A percentile compares a stretch with the other conserved stretches of the same genome.
Conservation (phyloP, 2,888 invertebrate genomes). For the Chrysolina oricalcia region DNA sequence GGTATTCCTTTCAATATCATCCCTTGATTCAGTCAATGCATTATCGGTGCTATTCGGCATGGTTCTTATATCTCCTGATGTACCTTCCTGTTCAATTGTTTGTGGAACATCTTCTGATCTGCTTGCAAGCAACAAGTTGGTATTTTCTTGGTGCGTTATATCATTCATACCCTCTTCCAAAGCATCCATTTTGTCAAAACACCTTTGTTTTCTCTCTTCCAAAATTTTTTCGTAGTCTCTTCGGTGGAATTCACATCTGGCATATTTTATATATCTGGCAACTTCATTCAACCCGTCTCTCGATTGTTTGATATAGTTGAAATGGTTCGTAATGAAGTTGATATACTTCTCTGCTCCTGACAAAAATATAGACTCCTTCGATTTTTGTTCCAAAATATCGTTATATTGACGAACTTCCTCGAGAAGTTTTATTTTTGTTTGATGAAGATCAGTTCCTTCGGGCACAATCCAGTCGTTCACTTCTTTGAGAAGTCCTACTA, state of each 20-base stretch:
- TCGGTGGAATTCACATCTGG: not conserved
- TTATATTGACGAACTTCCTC: conserved; percentile 54
- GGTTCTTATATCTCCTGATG: not conserved
- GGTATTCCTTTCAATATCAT: not conserved
- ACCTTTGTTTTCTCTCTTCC: not conserved
- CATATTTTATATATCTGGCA: not conserved
- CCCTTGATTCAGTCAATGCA: not conserved
- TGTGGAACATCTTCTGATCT: not conserved
- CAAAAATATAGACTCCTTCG: conserved; percentile 46
- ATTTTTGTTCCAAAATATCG: conserved; percentile 54
- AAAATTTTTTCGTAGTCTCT: not conserved
- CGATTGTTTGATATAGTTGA: not conserved
- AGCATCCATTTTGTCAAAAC: not conserved
- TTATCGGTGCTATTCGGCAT: not conserved
- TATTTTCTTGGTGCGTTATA: not conserved
- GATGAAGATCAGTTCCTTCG: conserved; percentile 46
- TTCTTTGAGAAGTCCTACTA: conserved; percentile 48
- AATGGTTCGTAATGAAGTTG: not conserved
- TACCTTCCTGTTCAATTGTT: not conserved
- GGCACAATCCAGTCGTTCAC: conserved; percentile 55
- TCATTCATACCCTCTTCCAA: not conserved
- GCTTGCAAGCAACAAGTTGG: not conserved
- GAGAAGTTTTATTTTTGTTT: conserved; percentile 53
- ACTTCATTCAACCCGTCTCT: not conserved
- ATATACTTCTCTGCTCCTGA: conserved; percentile 31